Conservation (phyloP, 1,140 invertebrate genomes). For the Diploscapter pachys region DNA sequence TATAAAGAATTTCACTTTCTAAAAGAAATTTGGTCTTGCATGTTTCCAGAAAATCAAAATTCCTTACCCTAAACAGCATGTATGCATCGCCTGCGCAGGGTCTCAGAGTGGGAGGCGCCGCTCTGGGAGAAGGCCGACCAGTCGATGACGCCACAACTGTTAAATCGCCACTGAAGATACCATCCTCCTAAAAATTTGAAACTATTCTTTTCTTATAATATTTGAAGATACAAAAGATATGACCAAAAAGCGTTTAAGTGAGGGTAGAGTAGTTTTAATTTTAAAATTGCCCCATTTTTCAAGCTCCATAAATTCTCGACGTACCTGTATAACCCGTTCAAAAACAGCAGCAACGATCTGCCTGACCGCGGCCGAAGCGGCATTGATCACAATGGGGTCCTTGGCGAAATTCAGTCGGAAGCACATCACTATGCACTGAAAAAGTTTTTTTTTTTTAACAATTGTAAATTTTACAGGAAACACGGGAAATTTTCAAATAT, state of each 20-base stretch:
- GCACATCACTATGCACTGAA: conserved; percentile 86
- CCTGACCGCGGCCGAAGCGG: conserved; percentile 89
- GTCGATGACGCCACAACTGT: conserved; percentile 34
- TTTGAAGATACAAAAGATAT: too few relatives aligned
- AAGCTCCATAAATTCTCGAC: neutral
- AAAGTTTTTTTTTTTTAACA: conserved; percentile 30
- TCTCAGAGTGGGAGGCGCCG: conserved; percentile 67
- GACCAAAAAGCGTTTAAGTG: too few relatives aligned
- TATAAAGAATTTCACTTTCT: too few relatives aligned
- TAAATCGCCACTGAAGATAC: conserved; percentile 73
- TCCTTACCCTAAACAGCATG: conserved; percentile 80
- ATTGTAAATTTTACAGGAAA: too few relatives aligned
- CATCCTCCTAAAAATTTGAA: conserved; percentile 65
- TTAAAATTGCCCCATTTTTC: too few relatives aligned
- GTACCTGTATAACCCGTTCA: conserved; percentile 75
- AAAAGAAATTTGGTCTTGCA: too few relatives aligned
- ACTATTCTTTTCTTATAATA: too few relatives aligned
- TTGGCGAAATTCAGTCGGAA: conserved; percentile 90
- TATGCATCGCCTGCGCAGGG: conserved; percentile 90
- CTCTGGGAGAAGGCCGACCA: conserved; percentile 25
- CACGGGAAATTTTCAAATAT: too few relatives aligned
- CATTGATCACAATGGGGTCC: conserved; percentile 88
- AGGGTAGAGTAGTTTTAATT: too few relatives aligned
- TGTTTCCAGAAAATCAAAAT: neutral
- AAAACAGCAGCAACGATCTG: conserved; percentile 94